Evolutionary conservation across 2,113 vertebrate genomes (phyloP), one percentile per base, ranked within the genome.

Genomic region (Thunnus thynnus): DNA sequence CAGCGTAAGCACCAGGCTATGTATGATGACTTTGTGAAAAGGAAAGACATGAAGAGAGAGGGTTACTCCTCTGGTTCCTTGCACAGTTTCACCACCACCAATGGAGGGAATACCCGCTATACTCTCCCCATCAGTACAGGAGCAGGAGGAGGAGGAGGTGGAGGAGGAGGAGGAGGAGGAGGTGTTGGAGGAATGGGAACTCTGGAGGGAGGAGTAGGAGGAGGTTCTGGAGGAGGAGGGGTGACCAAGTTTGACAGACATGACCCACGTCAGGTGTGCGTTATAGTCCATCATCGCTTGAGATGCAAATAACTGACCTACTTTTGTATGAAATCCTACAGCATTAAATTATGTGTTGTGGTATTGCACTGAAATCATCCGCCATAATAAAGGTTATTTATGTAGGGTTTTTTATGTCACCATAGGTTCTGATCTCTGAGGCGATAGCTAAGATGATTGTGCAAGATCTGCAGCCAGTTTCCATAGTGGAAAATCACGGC

Each of bases 1-100:
- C 83, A 96, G 95, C 90, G 95, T 11, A 96, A 96, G 65, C 95
- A 96, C 90, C 95, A 95, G 74, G 91, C 94, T 5, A 95, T 95
- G 94, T 96, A 96, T 72, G 93, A 96, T 91, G 95, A 96, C 90
- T 96, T 96, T 93, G 93, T 95, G 79, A 95, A 95, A 84, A 95
- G 94, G 86, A 96, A 96, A 85, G 95, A 96, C 69, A 93, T 96
- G 87, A 96, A 96, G 88, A 90, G 95, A 89, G 95, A 96, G 88
- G 94, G 94, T 3, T 95, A 93, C 86, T 88, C 92, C 71, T 93
- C 94, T 5, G 89, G 76, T 32, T 83, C 92, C 13, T 80, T 94
- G 77, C 93, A 94, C 78, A 88, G 64, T 63, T 90, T 92, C 78
- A 70, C 88, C 56, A 70, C 88, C 56, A 61, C 82, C 68, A 92